Evolutionary conservation across 1,140 invertebrate genomes (phyloP).

Genomic region (Ctenoplectra terminalis): DNA sequence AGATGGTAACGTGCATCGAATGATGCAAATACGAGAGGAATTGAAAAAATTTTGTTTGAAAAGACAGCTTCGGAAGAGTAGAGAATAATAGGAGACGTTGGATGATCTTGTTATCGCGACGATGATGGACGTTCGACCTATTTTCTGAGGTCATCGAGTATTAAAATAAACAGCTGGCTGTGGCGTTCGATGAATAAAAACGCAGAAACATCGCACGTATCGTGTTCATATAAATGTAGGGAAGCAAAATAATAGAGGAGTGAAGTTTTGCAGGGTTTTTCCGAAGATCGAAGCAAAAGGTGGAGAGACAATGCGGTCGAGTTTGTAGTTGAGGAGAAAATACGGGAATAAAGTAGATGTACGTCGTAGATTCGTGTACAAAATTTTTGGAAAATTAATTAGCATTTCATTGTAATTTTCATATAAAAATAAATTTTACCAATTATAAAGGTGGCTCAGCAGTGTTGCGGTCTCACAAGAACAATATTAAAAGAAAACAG

Average conservation of each 20-base stretch:
- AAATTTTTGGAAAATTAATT: not conserved
- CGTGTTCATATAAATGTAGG: fast-evolving
- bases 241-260: not conserved
- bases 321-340: not conserved
- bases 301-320: not conserved
- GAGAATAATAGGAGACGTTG: not conserved
- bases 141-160: not conserved
- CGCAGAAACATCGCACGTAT: not conserved
- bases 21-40: not conserved
- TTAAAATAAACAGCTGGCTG: not conserved
- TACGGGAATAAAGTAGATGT: not conserved
- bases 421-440: too few relatives aligned
- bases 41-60: not conserved
- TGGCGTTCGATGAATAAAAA: not conserved
- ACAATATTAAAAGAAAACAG: not conserved
- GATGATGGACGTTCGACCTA: not conserved
- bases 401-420: not conserved
- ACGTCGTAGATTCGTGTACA: too few relatives aligned
- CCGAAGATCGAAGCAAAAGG: not conserved
- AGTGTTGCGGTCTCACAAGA: not conserved
- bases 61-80: too few relatives aligned
- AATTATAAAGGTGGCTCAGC: too few relatives aligned
- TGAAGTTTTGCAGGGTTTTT: not conserved
- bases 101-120: not conserved
- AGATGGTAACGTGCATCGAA: not conserved